Evolutionary conservation across 1,140 invertebrate species (phyloP), one percentile per base, ranked within the genome.

Genomic region (Eupristina koningsbergeri): DNA sequence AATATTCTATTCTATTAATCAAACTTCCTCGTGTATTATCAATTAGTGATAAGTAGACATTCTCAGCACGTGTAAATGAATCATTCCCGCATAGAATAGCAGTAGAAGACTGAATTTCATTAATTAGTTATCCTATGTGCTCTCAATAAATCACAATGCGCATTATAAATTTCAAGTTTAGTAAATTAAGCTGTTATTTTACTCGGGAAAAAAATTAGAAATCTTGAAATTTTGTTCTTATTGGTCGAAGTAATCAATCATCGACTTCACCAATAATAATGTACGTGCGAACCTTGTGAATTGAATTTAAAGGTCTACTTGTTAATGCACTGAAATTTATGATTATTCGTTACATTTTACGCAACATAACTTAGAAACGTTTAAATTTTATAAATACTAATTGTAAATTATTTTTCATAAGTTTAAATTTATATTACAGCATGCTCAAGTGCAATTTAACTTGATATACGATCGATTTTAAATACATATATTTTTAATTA

Each of bases 131-230:
- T n/a, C 19, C 15, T 36, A 6, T n/a, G n/a, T 1, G 5, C 19
- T 71, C 17, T 71, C 9, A 17, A 71, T 71, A 71, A 71, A 71
- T 71, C 39, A 41, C 2, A 71, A 9, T 17, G 1, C 26, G 19
- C n/a, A 9, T 71, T 41, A 41, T n/a, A 71, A 41, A 71, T n/a
- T 22, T n/a, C 36, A 41, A 71, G 0, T n/a, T 71, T n/a, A 69
- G 29, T 67, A 67, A 36, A 67, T 41, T 41, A 41, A 71, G 22
- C 26, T n/a, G 36, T 71, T 41, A 71, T 41, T 41, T 69, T 69
- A 39, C 22, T n/a, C 19, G 19, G n/a, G 13, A 69, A 67, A 67
- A 36, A 67, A 67, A 67, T 67, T 67, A 67, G 64, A 67, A 36
- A 67, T 36, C 64, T 34, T 67, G 64, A 9, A 13, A 31, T 13